Conservation (phyloP, 2,888 invertebrate species). For the Opisthograptis luteolata region DNA sequence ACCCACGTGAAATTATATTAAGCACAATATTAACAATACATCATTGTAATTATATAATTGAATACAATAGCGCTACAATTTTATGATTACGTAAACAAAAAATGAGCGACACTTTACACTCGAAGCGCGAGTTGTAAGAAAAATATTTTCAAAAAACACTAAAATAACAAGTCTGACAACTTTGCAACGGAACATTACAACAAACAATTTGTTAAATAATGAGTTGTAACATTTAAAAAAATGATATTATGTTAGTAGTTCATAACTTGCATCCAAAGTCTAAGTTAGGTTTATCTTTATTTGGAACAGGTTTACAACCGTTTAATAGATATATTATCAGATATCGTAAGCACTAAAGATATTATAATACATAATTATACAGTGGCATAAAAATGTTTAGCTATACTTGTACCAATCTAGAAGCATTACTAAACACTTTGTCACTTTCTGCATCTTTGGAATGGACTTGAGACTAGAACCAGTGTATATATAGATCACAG, state of each 20-base stretch:
- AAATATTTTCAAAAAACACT: too few relatives aligned
- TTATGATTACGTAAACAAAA: too few relatives aligned
- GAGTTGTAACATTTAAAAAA: too few relatives aligned
- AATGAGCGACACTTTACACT: too few relatives aligned
- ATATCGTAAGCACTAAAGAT: constrained; percentile 20
- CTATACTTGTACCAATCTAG: too few relatives aligned
- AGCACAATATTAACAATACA: constrained; percentile 11
- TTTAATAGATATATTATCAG: constrained; percentile 19
- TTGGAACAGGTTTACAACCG: constrained; percentile 38
- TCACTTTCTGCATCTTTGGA: constrained; percentile 46
- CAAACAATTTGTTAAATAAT: too few relatives aligned
- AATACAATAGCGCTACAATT: neutral
- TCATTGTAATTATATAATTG: neutral
- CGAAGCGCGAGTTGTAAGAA: too few relatives aligned
- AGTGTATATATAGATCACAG: constrained; percentile 64
- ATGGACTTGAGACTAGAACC: constrained; percentile 71
- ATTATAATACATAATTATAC: constrained; percentile 3
- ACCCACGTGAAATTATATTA: neutral
- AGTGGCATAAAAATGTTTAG: constrained; percentile 22
- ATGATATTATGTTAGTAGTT: constrained; percentile 22
- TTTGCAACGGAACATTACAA: too few relatives aligned
- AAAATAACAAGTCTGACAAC: too few relatives aligned
- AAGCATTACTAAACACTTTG: constrained; percentile 14
- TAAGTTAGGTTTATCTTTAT: constrained; percentile 15
- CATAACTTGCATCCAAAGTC: constrained; percentile 18